Evolutionary conservation across 2,888 invertebrate genomes (phyloP).

Genomic region (Oscheius sp.): DNA sequence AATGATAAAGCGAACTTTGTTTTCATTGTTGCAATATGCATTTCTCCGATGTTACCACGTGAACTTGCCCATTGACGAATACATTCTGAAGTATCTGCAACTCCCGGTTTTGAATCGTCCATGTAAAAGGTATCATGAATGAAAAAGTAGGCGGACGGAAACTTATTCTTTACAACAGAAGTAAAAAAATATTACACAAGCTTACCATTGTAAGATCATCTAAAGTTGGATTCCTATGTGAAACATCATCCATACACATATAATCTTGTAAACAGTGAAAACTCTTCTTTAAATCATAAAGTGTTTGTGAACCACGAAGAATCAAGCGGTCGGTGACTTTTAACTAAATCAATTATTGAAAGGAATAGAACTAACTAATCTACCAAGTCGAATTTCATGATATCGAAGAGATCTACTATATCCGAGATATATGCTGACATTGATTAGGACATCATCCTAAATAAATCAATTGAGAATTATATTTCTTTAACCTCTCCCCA

Average conservation of each 20-base stretch:
- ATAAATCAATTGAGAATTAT: not conserved
- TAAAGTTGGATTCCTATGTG: conserved; percentile 32
- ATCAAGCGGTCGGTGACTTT: conserved; percentile 75
- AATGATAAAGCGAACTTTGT: not conserved
- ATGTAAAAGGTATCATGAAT: conserved; percentile 84
- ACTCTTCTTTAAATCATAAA: conserved; percentile 80
- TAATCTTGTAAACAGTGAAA: conserved; percentile 82
- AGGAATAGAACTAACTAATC: conserved; percentile 43
- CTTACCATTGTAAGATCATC: conserved; percentile 35
- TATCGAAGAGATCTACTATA: conserved; percentile 47
- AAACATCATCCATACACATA: conserved; percentile 71
- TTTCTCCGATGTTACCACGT: not conserved
- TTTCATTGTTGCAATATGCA: not conserved
- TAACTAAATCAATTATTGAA: conserved; percentile 36
- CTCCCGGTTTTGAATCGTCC: conserved; percentile 72
- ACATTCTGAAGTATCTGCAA: not conserved
- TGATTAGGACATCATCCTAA: conserved; percentile 43
- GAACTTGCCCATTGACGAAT: conserved; percentile 7
- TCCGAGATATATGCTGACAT: conserved; percentile 49
- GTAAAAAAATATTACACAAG: not conserved
- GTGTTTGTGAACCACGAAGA: conserved; percentile 78
- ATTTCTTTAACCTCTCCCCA: conserved; percentile 13
- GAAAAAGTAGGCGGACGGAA: conserved; percentile 81
- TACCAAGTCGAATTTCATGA: conserved; percentile 54
- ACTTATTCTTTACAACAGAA: conserved; percentile 75